Evolutionary conservation across 2,888 invertebrate genomes (phyloP).

Genomic region (Uropetala carovei): DNA sequence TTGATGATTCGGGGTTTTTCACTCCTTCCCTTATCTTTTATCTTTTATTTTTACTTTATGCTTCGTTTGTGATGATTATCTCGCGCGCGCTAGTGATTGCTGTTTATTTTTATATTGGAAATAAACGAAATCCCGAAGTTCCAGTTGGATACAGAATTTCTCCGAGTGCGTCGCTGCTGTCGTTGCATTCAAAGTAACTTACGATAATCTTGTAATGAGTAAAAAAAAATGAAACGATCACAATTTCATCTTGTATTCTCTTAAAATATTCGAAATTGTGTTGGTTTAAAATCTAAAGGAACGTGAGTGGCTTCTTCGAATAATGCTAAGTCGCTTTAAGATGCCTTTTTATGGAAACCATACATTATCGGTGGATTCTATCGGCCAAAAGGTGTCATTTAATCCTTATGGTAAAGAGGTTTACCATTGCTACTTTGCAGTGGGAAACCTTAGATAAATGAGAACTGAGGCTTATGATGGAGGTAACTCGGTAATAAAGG

Average conservation of each 20-base stretch:
- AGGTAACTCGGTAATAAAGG: not conserved
- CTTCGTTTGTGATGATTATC: not conserved
- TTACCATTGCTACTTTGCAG: not conserved
- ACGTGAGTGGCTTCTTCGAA: not conserved
- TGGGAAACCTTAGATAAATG: not conserved
- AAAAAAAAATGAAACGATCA: too few relatives aligned
- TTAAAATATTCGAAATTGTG: too few relatives aligned
- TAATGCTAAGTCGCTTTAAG: not conserved
- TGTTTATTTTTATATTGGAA: not conserved
- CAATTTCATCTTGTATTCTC: too few relatives aligned
- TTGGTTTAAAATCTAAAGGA: too few relatives aligned
- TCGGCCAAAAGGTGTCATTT: not conserved
- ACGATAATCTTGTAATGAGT: too few relatives aligned
- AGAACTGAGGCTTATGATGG: not conserved
- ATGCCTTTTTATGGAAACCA: not conserved
- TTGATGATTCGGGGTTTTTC: not conserved
- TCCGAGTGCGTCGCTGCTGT: too few relatives aligned
- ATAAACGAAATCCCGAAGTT: not conserved
- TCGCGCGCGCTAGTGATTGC: not conserved
- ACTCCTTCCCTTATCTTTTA: not conserved
- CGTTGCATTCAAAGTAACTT: too few relatives aligned
- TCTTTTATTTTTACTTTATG: not conserved
- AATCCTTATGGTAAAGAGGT: constrained; percentile 2
- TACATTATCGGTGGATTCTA: not conserved
- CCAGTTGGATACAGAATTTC: too few relatives aligned